A percentile compares a stretch with the other conserved stretches of the same genome.
These are phyloP conservation scores for Falcaria lacertinaria DNA, from an alignment of 2,888 invertebrate genomes.

Conservation along the genomic window DNA sequence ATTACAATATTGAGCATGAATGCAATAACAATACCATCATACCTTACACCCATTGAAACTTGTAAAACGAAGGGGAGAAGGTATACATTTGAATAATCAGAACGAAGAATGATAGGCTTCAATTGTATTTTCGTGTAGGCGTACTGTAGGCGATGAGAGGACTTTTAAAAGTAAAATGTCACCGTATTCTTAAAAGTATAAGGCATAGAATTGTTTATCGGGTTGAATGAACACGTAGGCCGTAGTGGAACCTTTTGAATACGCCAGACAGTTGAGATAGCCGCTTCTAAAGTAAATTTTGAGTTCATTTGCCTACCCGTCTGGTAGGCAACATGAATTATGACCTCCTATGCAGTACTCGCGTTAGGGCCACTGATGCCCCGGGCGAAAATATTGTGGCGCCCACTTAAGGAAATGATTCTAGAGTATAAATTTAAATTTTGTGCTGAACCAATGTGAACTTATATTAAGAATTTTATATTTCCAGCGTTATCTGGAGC, in stretches of 20 bases:
- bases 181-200: not conserved
- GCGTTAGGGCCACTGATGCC: no score
- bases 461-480: no score
- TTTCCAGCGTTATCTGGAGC: no score
- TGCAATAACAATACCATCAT: not conserved
- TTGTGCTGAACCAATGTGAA: no score
- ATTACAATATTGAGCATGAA: conserved; percentile 5
- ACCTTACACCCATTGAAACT: not conserved
- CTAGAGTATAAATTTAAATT: no score
- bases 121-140: conserved; percentile 10
- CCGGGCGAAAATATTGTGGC: no score
- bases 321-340: conserved; percentile 14
- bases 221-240: not conserved
- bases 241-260: not conserved
- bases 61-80: not conserved
- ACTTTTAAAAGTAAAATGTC: not conserved
- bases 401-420: no score
- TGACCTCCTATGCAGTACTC: no score
- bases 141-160: conserved; percentile 11
- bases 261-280: conserved; percentile 1
- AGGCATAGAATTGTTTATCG: not conserved
- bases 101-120: not conserved
- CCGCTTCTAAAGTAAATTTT: no score
- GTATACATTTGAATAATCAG: not conserved
- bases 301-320: conserved; percentile 9